Evolutionary conservation across 2,113 vertebrate species (phyloP).

Genomic region (Danionella cerebrum): DNA sequence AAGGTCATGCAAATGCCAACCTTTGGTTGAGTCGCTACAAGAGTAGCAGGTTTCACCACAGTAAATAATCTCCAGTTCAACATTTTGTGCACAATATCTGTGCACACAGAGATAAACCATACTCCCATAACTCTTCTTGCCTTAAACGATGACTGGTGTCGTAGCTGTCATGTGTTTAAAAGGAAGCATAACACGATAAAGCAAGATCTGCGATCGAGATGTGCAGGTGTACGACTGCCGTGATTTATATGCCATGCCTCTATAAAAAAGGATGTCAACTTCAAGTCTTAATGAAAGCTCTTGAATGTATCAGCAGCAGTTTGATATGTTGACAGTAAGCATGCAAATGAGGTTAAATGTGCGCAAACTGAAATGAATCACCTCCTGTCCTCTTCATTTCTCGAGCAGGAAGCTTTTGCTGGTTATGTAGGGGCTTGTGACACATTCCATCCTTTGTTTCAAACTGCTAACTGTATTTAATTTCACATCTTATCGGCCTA

Average conservation of each 20-base stretch:
- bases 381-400: conserved; percentile 17
- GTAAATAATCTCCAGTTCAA: conserved; percentile 36
- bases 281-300: conserved; percentile 74
- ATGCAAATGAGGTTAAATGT: conserved; percentile 74
- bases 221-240: conserved; percentile 53
- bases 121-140: conserved; percentile 62
- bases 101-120: conserved; percentile 54
- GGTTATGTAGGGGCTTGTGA: conserved; percentile 56
- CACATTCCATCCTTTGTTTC: conserved; percentile 62
- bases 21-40: not conserved
- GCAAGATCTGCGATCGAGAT: conserved; percentile 69
- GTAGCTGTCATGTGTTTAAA: conserved; percentile 61
- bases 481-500: conserved; percentile 71
- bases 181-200: conserved; percentile 64
- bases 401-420: conserved; percentile 26
- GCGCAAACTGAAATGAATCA: conserved; percentile 65
- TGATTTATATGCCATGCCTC: conserved; percentile 73
- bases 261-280: conserved; percentile 81
- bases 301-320: conserved; percentile 57
- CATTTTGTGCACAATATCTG: conserved; percentile 18
- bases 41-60: not conserved
- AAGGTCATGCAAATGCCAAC: not conserved
- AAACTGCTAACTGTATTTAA: conserved; percentile 73
- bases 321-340: conserved; percentile 64
- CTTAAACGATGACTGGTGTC: conserved; percentile 62